A percentile compares a stretch with the other conserved stretches of the same genome.
phyloP scores from a whole-genome alignment of 2,888 invertebrate species.

The Synergus umbraculus region DNA sequence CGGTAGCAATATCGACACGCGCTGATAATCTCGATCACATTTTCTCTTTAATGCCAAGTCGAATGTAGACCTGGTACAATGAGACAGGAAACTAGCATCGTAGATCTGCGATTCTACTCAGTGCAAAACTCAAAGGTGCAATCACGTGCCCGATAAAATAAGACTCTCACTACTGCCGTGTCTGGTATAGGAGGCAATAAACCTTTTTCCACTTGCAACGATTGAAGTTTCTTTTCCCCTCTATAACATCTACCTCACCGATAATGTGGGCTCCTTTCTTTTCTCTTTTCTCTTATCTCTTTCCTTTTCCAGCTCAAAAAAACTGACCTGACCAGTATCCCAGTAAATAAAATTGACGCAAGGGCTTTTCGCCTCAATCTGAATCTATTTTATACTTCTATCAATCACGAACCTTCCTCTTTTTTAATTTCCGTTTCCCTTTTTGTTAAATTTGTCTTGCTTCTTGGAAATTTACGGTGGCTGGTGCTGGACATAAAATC shows the following conservation, averaged over 20 bases:
- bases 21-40: constrained; percentile 60
- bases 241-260: constrained; percentile 20
- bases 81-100: constrained; percentile 45
- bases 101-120: constrained; percentile 32
- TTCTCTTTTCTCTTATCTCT: constrained; percentile 11
- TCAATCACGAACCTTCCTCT: constrained; percentile 48
- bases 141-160: constrained; percentile 51
- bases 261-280: constrained; percentile 15
- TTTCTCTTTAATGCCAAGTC: constrained; percentile 53
- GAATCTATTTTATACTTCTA: constrained; percentile 48
- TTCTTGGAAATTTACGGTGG: background rate
- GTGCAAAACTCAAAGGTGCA: constrained; percentile 51
- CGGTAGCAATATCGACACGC: constrained; percentile 62
- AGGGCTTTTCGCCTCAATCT: constrained; percentile 43
- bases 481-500: background rate
- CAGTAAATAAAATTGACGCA: constrained; percentile 16
- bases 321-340: background rate
- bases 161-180: constrained; percentile 47
- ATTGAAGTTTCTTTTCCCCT: constrained; percentile 55
- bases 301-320: background rate
- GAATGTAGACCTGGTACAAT: constrained; percentile 18
- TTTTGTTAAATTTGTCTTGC: constrained; percentile 41
- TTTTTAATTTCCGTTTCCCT: constrained; percentile 51
- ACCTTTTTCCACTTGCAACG: constrained; percentile 53
- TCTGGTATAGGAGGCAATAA: constrained; percentile 54